A percentile compares a stretch with the other conserved stretches of the same genome.
These are phyloP conservation scores for Nixonia krombeini DNA, from an alignment of 1,140 invertebrate genomes.

Conservation along the genomic window DNA sequence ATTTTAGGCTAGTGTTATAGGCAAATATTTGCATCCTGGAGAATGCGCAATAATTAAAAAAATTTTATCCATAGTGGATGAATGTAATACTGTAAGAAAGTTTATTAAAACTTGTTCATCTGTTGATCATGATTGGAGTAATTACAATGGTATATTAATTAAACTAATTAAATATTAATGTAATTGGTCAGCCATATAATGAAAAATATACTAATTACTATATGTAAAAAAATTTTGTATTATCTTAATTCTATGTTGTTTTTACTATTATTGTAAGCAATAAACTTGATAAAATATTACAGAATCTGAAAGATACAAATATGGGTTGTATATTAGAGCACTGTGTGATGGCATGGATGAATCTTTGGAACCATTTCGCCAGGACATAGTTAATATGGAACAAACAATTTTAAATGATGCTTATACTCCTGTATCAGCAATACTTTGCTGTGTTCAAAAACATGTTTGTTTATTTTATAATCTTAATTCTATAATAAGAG, in stretches of 20 bases:
- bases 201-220: constrained; percentile 10
- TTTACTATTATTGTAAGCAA: background rate
- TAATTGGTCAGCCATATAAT: too few relatives aligned
- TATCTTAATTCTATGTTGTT: background rate
- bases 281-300: background rate
- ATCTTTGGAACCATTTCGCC: constrained; percentile 73
- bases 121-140: constrained; percentile 24
- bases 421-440: constrained; percentile 70
- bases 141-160: constrained; percentile 28
- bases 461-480: constrained; percentile 72
- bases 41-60: constrained; percentile 59
- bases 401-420: constrained; percentile 70
- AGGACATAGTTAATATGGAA: constrained; percentile 74
- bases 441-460: constrained; percentile 72
- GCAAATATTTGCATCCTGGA: constrained; percentile 66
- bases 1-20: constrained; percentile 56
- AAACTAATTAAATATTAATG: too few relatives aligned
- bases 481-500: constrained; percentile 72
- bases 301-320: constrained; percentile 36
- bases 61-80: constrained; percentile 60
- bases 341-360: constrained; percentile 75
- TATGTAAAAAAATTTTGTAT: constrained; percentile 1
- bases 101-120: constrained; percentile 57
- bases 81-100: constrained; percentile 58
- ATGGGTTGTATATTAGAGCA: constrained; percentile 75